Conservation (phyloP, 1,140 invertebrate genomes). For the Drosophila littoralis region DNA sequence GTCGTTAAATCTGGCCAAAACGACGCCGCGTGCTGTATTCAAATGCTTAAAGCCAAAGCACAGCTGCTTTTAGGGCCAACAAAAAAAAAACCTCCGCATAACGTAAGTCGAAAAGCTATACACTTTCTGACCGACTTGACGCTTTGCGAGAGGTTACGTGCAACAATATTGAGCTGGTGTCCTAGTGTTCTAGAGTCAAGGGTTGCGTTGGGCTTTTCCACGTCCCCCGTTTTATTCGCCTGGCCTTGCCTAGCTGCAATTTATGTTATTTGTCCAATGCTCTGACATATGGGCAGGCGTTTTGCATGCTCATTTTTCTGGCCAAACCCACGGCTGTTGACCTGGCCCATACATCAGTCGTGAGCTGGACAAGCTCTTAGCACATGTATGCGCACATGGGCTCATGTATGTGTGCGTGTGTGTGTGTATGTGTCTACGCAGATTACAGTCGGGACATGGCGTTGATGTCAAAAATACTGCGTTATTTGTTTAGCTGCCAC, state of each 20-base stretch:
- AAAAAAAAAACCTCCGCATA: not conserved
- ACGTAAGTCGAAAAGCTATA: conserved; percentile 1
- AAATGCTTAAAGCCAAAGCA: conserved; percentile 1
- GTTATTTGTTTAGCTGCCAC: conserved; percentile 70
- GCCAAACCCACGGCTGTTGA: conserved; percentile 61
- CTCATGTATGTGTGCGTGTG: conserved; percentile 2
- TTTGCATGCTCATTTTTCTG: conserved; percentile 72
- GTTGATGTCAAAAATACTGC: conserved; percentile 75
- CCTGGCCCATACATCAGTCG: conserved; percentile 68
- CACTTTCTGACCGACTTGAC: not conserved
- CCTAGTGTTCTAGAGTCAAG: not conserved
- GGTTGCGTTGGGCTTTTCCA: not conserved
- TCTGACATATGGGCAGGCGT: conserved; percentile 69
- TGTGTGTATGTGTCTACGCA: conserved; percentile 29
- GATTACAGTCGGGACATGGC: conserved; percentile 45
- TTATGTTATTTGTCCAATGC: conserved; percentile 74
- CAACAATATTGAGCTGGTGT: not conserved
- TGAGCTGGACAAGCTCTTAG: conserved; percentile 38
- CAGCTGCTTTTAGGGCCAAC: not conserved
- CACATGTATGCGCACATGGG: not conserved
- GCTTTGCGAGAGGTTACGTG: not conserved
- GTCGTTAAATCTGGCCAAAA: conserved; percentile 26
- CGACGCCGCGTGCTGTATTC: conserved; percentile 1
- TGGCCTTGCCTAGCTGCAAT: conserved; percentile 50
- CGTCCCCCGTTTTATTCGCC: not conserved